Conservation (phyloP, 1,140 invertebrate species). For the Zaprionus camerounensis region DNA sequence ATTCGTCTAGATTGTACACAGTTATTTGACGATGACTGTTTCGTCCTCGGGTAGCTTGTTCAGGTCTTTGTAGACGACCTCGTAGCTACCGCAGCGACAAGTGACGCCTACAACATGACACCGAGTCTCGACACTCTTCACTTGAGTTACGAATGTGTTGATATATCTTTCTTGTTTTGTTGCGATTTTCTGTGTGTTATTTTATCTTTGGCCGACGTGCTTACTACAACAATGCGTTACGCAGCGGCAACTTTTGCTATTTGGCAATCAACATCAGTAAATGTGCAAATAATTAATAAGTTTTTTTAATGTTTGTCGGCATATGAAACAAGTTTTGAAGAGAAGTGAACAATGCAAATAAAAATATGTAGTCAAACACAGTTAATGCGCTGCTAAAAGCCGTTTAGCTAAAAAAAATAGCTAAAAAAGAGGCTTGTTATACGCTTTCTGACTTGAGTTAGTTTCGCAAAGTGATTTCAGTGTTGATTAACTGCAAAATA, state of each 20-base stretch:
- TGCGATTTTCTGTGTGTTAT: conserved; percentile 28
- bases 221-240: conserved; percentile 60
- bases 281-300: conserved; percentile 73
- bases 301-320: conserved; percentile 43
- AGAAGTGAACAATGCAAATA: conserved; percentile 45
- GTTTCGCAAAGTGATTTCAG: neutral
- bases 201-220: conserved; percentile 41
- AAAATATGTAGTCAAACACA: conserved; percentile 38
- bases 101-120: conserved; percentile 69
- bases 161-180: conserved; percentile 30
- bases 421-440: neutral
- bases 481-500: conserved; percentile 11
- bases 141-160: conserved; percentile 47
- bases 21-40: conserved; percentile 40
- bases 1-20: neutral
- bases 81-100: conserved; percentile 50
- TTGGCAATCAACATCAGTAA: conserved; percentile 50
- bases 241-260: conserved; percentile 39
- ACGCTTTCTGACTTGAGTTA: neutral
- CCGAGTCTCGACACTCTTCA: conserved; percentile 8
- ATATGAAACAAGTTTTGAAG: conserved; percentile 29
- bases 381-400: conserved; percentile 21
- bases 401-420: neutral
- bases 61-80: conserved; percentile 52
- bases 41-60: conserved; percentile 64